Conservation (phyloP, 92 coral and sea anemone species). For the Siderastrea siderea region DNA sequence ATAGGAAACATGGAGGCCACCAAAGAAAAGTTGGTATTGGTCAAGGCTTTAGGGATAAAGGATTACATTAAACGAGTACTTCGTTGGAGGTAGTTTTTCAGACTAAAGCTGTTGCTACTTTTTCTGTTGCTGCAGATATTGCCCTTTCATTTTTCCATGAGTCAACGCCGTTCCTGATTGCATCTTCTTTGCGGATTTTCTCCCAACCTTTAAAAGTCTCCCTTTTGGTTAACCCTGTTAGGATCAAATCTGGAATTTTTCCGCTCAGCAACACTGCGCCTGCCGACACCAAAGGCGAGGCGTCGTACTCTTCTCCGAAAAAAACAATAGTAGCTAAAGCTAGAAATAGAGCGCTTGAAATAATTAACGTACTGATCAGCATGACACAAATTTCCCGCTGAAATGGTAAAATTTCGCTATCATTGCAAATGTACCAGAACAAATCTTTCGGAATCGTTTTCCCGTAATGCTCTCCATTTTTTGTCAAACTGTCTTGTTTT, state of each 20-base stretch:
- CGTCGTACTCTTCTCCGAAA: constrained; percentile 6
- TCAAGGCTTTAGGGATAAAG: too few species aligned
- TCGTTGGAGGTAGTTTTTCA: too few species aligned
- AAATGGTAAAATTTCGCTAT: neutral
- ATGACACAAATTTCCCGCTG: neutral
- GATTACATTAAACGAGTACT: too few species aligned
- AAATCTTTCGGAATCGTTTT: constrained; percentile 1
- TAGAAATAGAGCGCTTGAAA: neutral
- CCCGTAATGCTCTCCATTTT: neutral
- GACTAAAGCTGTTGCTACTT: too few species aligned
- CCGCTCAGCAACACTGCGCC: constrained; percentile 14
- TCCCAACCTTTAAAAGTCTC: constrained; percentile 1
- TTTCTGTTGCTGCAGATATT: neutral
- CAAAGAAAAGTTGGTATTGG: too few species aligned
- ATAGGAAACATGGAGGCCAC: too few species aligned
- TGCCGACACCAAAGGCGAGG: constrained; percentile 2
- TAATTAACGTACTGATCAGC: neutral
- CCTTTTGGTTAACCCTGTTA: neutral
- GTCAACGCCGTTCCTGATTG: neutral
- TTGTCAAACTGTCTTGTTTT: neutral
- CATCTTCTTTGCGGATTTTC: neutral
- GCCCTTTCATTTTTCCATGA: neutral
- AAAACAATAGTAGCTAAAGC: neutral
- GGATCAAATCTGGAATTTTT: neutral
- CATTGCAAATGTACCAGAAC: constrained; percentile 4